A percentile compares a stretch with the other conserved stretches of the same genome.
These are phyloP conservation scores for Festucalex cinctus DNA, from an alignment of 2,113 vertebrate genomes.

Conservation along the genomic window DNA sequence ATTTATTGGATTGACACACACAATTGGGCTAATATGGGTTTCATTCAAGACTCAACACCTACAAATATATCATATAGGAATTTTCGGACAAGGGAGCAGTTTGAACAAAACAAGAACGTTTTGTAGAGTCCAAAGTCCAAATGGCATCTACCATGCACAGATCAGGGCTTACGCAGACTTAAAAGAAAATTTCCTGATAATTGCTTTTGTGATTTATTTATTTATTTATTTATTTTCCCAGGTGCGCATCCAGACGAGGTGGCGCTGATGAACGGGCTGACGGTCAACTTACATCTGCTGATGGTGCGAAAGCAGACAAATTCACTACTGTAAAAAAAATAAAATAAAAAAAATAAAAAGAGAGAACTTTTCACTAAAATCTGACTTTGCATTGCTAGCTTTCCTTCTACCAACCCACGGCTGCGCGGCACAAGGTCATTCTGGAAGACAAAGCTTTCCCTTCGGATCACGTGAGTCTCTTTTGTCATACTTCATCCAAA, in stretches of 20 bases:
- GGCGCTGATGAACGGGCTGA: constrained; percentile 88
- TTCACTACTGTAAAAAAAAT: neutral
- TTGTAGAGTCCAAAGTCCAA: too few species aligned
- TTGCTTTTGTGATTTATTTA: neutral
- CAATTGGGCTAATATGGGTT: too few species aligned
- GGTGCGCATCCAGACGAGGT: constrained; percentile 67
- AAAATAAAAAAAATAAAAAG: neutral
- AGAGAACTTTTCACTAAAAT: neutral
- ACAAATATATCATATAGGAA: too few species aligned
- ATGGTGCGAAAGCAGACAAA: constrained; percentile 72
- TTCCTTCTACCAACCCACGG: constrained; percentile 91
- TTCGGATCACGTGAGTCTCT: constrained; percentile 89
- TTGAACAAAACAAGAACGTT: too few species aligned
- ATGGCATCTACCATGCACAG: too few species aligned
- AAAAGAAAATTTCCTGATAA: too few species aligned
- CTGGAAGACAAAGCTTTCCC: constrained; percentile 91
- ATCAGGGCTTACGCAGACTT: too few species aligned
- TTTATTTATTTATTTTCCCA: constrained; percentile 12
- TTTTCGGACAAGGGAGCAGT: too few species aligned
- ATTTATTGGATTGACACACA: too few species aligned
- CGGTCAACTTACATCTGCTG: constrained; percentile 89
- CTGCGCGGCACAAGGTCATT: constrained; percentile 84
- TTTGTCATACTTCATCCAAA: neutral
- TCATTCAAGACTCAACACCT: too few species aligned
- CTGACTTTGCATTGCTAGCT: constrained; percentile 70